Base-by-base conservation (phyloP, 2,113 vertebrate genomes). In the Gadus chalcogrammus region DNA sequence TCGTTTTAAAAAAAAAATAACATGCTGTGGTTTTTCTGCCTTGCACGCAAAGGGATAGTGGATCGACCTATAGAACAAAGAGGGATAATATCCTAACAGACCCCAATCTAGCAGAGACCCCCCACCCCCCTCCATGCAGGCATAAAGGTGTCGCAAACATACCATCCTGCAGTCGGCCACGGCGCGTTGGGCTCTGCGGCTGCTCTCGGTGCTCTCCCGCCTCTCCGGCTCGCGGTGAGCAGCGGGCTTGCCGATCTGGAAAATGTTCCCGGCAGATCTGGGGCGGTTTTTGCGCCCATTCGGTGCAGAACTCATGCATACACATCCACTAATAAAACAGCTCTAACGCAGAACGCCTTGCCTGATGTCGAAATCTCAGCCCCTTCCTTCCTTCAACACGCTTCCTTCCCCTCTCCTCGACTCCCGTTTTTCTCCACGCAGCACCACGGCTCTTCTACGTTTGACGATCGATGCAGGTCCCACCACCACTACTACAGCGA, bases 111-210 rank as follows among this genome's bases (percentile, higher is more conserved):
- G 80, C 76, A 72, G 73, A 83, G 31, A 2, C 31, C 31, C 31
- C 31, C 31, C 31, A 4, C 31, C 31, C 31, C 31, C 84, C 79
- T 86, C 59, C 69, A 69, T 77, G 79, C 68, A 62, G 75, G 63
- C 15, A 16, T 55, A 59, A 79, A 75, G 76, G 77, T 84, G 83
- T 75, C 80, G 83, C 88, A 87, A 71, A 95, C 96, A 88, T 92
- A 98, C 97, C 97, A 95, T 96, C 91, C 94, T 98, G 94, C 96
- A 97, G 93, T 96, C 94, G 78, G 95, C 95, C 93, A 96, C 93
- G 82, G 92, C 88, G 82, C 95, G 82, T 74, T 94, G 94, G 79
- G 86, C 93, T 89, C 89, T 94, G 83, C 89, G 90, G 91, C 90
- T 87, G 84, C 93, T 87, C 53, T 95, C 94, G 68, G 92, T 93